Evolutionary conservation across 2,113 vertebrate genomes (phyloP).

Genomic region (Cranoglanis bouderius): DNA sequence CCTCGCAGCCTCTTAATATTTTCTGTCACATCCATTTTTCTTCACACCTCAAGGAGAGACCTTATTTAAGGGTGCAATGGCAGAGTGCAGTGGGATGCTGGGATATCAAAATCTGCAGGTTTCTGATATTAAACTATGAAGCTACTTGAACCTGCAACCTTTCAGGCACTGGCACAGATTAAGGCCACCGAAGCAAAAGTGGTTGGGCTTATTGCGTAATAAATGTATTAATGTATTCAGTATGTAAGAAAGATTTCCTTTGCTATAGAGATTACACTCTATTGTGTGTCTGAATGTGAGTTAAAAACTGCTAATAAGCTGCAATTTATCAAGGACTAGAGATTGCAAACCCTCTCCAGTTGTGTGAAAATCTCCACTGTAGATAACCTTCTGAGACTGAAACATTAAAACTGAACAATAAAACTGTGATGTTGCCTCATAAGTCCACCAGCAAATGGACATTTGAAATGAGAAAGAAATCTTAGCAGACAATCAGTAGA

Average conservation of each 20-base stretch:
- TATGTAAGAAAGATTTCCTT: neutral
- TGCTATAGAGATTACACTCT: neutral
- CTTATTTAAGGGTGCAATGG: slow-evolving; percentile 13
- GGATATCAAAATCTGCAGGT: neutral
- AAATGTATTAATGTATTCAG: neutral
- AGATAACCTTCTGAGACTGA: neutral
- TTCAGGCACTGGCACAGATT: neutral
- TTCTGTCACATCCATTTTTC: slow-evolving; percentile 25
- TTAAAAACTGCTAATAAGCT: neutral
- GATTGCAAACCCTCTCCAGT: neutral
- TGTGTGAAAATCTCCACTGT: neutral
- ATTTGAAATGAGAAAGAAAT: neutral
- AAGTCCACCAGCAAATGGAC: neutral
- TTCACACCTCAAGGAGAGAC: slow-evolving; percentile 7
- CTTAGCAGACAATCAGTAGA: neutral
- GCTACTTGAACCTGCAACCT: neutral
- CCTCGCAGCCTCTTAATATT: neutral
- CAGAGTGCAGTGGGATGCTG: neutral
- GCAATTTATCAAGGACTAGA: neutral
- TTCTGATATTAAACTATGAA: neutral
- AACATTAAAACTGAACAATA: neutral
- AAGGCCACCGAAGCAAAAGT: neutral
- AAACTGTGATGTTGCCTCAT: neutral
- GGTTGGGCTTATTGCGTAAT: neutral
- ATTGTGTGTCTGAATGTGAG: neutral